Evolutionary conservation across 2,797 vertebrate species (phyloP).

Genomic region (Neomorphus geoffroyi): DNA sequence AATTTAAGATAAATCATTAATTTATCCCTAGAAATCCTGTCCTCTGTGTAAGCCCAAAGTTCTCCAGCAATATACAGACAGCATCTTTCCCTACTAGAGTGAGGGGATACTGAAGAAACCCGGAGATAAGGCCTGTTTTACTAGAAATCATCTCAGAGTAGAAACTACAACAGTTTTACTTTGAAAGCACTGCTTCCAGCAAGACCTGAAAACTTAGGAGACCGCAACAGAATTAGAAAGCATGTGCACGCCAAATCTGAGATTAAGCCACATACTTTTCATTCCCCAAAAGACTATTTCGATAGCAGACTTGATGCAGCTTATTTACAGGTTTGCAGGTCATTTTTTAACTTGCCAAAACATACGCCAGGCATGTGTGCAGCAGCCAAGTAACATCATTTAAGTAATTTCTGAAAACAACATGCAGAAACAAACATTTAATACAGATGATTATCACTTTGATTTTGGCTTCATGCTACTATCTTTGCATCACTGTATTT

Average conservation of each 20-base stretch:
- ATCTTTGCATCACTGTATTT: slow-evolving; percentile 63
- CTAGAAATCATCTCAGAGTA: not conserved
- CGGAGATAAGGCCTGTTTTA: not conserved
- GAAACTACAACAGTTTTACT: not conserved
- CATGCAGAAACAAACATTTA: slow-evolving; percentile 64
- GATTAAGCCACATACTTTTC: not conserved
- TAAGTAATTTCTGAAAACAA: slow-evolving; percentile 60
- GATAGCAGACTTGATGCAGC: slow-evolving; percentile 17
- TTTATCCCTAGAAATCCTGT: not conserved
- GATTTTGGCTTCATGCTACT: slow-evolving; percentile 60
- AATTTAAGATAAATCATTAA: not conserved
- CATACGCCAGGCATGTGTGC: slow-evolving; percentile 53
- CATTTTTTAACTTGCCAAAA: slow-evolving; percentile 62
- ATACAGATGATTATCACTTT: slow-evolving; percentile 65
- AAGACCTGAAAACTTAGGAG: not conserved
- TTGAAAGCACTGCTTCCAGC: not conserved
- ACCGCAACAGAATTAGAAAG: slow-evolving; percentile 16
- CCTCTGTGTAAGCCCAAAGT: not conserved
- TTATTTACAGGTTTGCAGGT: slow-evolving; percentile 45
- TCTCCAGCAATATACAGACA: not conserved
- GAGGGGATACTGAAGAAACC: not conserved
- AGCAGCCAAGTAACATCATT: slow-evolving; percentile 33
- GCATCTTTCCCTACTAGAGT: not conserved
- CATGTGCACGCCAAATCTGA: not conserved
- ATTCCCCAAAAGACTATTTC: slow-evolving; percentile 21